Conservation (phyloP, 1,140 invertebrate genomes). For the Parasteatoda tepidariorum region DNA sequence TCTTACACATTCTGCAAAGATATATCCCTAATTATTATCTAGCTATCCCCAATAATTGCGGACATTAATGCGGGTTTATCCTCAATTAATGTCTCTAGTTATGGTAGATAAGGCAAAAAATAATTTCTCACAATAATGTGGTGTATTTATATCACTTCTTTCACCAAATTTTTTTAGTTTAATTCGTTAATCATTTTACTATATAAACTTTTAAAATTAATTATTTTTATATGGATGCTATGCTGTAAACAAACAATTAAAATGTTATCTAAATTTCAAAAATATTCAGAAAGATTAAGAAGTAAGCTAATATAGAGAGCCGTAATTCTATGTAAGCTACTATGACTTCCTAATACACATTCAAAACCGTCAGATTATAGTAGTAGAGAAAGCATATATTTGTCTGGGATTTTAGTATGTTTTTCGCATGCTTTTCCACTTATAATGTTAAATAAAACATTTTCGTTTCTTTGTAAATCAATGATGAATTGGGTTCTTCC, state of each 20-base stretch:
- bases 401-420: no score
- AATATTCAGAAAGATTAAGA: not conserved
- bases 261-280: not conserved
- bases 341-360: no score
- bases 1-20: conserved; percentile 7
- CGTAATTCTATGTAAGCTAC: not conserved
- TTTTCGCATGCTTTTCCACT: no score
- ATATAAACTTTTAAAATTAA: not conserved
- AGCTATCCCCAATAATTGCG: not conserved
- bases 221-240: no score
- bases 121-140: no score
- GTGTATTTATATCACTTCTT: no score
- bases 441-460: not conserved
- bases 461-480: not conserved
- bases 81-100: no score
- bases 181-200: not conserved
- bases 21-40: not conserved
- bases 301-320: not conserved
- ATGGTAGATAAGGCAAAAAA: no score
- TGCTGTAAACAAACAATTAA: not conserved
- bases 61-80: no score
- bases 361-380: no score
- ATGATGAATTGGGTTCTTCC: not conserved
- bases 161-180: no score
- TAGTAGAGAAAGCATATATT: no score